These are phyloP conservation scores for Argyrosomus japonicus DNA, from an alignment of 2,113 vertebrate genomes.

Conservation along the genomic window DNA sequence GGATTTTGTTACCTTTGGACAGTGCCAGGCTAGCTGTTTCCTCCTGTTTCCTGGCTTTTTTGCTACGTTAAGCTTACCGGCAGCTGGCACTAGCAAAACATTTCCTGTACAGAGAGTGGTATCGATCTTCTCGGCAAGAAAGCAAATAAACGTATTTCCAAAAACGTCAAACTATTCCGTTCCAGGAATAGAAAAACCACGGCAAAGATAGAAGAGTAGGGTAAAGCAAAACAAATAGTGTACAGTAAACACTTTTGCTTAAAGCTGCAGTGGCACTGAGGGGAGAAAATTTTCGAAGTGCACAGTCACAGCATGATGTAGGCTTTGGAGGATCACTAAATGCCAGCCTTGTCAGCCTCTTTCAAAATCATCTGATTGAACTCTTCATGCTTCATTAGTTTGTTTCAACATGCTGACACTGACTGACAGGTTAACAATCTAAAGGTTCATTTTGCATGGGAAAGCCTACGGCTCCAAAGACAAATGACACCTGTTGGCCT, in stretches of 20 bases:
- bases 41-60: background rate
- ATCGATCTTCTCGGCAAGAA: background rate
- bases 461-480: conserved; percentile 13
- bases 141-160: too few relatives aligned
- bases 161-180: background rate
- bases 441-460: conserved; percentile 42
- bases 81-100: background rate
- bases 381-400: conserved; percentile 61
- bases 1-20: background rate
- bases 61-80: background rate
- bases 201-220: background rate
- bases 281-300: conserved; percentile 19
- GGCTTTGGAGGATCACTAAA: conserved; percentile 58
- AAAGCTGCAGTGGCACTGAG: conserved; percentile 14
- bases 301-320: conserved; percentile 42
- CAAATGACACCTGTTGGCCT: conserved; percentile 50
- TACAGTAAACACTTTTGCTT: background rate
- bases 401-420: conserved; percentile 50
- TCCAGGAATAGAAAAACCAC: background rate
- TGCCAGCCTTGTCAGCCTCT: conserved; percentile 67
- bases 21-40: too few relatives aligned
- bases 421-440: conserved; percentile 45
- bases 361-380: conserved; percentile 61
- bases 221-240: background rate
- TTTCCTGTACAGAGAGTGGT: background rate